Evolutionary conservation across 2,888 invertebrate species (phyloP).

Genomic region (Eurytoma adleriae): DNA sequence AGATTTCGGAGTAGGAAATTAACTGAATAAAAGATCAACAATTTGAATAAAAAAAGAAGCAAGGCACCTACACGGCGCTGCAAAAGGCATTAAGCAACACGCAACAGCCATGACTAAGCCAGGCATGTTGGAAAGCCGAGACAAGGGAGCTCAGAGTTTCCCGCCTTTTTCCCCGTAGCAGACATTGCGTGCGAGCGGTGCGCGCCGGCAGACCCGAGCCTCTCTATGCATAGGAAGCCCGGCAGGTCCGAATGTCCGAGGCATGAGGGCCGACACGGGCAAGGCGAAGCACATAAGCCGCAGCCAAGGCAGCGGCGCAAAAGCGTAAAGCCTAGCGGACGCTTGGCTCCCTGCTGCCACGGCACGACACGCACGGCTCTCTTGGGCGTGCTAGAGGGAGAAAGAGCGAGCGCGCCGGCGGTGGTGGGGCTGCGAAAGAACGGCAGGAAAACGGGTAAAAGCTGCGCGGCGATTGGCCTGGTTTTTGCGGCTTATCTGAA

Average conservation of each 20-base stretch:
- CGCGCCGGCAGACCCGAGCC: neutral
- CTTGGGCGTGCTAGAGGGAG: neutral
- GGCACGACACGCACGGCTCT: neutral
- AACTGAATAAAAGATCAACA: no score
- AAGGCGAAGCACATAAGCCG: neutral
- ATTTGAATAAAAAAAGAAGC: neutral
- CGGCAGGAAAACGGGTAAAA: conserved; percentile 73
- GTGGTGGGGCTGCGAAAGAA: conserved; percentile 76
- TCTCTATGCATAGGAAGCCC: neutral
- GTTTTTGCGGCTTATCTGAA: conserved; percentile 80
- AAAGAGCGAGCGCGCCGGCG: conserved; percentile 1
- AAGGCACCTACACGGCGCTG: neutral
- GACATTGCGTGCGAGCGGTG: conserved; percentile 5
- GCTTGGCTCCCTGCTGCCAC: neutral
- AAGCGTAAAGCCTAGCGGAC: neutral
- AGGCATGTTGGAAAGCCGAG: neutral
- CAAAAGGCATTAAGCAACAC: neutral
- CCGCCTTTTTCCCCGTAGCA: conserved; percentile 65
- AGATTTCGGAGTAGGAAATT: no score
- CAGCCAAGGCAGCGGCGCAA: neutral
- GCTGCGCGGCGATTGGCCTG: conserved; percentile 77
- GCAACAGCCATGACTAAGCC: neutral
- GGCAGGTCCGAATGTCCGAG: neutral
- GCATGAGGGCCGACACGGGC: neutral
- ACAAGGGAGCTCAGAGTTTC: conserved; percentile 57